phyloP scores from a whole-genome alignment of 2,888 invertebrate species.

The Odontocerum albicorne region DNA sequence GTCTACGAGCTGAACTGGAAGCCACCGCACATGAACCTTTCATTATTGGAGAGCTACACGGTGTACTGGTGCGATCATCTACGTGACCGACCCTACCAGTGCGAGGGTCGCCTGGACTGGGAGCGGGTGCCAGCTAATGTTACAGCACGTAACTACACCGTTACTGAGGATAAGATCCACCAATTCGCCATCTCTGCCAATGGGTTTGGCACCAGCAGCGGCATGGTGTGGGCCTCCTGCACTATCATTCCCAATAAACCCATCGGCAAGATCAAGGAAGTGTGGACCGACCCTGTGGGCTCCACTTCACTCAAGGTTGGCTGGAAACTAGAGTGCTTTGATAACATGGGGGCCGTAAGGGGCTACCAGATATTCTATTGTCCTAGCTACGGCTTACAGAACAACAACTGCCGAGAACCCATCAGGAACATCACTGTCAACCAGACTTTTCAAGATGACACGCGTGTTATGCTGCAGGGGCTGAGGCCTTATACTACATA shows the following conservation, averaged over 20 bases:
- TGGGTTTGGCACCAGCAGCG: slow-evolving; percentile 68
- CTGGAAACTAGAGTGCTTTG: slow-evolving; percentile 79
- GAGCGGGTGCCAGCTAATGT: slow-evolving; percentile 46
- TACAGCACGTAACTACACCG: slow-evolving; percentile 60
- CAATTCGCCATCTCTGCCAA: slow-evolving; percentile 85
- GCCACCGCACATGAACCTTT: slow-evolving; percentile 50
- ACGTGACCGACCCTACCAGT: slow-evolving; percentile 60
- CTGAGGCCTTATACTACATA: slow-evolving; percentile 78
- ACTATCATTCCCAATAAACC: slow-evolving; percentile 43
- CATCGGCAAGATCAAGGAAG: slow-evolving; percentile 60
- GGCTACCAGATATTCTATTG: slow-evolving; percentile 80
- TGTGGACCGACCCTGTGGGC: slow-evolving; percentile 54
- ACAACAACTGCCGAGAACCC: slow-evolving; percentile 58
- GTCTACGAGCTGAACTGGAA: slow-evolving; percentile 77
- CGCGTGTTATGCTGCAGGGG: slow-evolving; percentile 57
- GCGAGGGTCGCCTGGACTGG: slow-evolving; percentile 57
- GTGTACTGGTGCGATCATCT: slow-evolving; percentile 76
- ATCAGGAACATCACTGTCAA: slow-evolving; percentile 42
- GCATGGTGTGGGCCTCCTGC: slow-evolving; percentile 84
- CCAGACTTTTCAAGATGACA: slow-evolving; percentile 38
- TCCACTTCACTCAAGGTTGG: slow-evolving; percentile 63
- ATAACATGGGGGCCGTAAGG: slow-evolving; percentile 68
- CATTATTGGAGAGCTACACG: slow-evolving; percentile 68
- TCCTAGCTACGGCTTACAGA: slow-evolving; percentile 58
- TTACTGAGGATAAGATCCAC: slow-evolving; percentile 61